Evolutionary conservation across 1,140 invertebrate genomes (phyloP), one percentile per base, ranked within the genome.

Genomic region (Drosophila repleta): DNA sequence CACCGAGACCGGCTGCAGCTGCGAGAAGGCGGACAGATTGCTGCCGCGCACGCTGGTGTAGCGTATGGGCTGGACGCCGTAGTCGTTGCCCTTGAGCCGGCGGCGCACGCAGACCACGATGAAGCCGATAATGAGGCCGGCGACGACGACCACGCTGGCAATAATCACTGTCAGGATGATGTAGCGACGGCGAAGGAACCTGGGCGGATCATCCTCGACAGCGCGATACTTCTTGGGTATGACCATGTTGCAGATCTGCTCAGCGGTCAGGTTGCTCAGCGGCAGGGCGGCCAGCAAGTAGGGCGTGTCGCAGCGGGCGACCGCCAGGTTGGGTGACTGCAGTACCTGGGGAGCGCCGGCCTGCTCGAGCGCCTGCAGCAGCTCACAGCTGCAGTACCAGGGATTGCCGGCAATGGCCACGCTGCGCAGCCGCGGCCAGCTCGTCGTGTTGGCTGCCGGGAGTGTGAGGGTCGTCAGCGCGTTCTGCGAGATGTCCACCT

Each of bases 341-440:
- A 75, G 74, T 21, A 78, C 68, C 6, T 72, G 64, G 0, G 51
- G 49, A 1, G 68, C 18, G 3, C 74, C 80, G 15, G 73, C 64
- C 11, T 70, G 65, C 43, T 91, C 85, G 26, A 91, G 20, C 0
- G 76, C 53, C 20, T 71, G 64, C 1, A 90, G 18, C 21, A 91
- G 67, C 0, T 81, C 92, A 79, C 94, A 95, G 73, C 93, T 93
- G 77, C 94, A 95, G 37, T 93, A 88, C 92, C 94, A 94, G 48
- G 92, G 92, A 92, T 95, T 95, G 4, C 92, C 92, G 8, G 91
- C 90, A 72, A 94, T 92, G 63, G 93, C 92, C 20, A 95, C 63
- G 6, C 87, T 90, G 6, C 93, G 91, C 18, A 94, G 68, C 0
- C 79, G 71, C 7, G 84, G 77, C 83, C 91, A 92, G 3, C 20